Evolutionary conservation across 2,797 vertebrate species (phyloP).

Genomic region (Clamator glandarius): DNA sequence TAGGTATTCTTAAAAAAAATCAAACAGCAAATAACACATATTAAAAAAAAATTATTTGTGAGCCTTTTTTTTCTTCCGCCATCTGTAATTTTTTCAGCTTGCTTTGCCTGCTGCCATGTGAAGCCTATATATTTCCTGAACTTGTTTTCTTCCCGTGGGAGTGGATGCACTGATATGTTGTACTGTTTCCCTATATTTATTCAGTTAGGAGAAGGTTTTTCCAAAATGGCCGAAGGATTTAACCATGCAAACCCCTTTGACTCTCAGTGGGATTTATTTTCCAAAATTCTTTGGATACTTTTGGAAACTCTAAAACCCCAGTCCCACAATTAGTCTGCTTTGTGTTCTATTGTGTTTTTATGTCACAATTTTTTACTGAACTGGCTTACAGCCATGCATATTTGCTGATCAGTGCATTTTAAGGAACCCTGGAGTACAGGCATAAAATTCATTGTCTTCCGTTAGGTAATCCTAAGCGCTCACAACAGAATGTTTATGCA

Average conservation of each 20-base stretch:
- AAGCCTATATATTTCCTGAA: background rate
- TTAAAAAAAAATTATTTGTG: background rate
- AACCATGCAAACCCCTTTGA: background rate
- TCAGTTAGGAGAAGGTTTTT: background rate
- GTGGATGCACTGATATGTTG: background rate
- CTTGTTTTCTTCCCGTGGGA: background rate
- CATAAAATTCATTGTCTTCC: background rate
- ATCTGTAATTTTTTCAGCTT: background rate
- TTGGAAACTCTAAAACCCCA: background rate
- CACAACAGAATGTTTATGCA: background rate
- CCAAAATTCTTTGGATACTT: background rate
- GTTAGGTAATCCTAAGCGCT: background rate
- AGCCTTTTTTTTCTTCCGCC: background rate
- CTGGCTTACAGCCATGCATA: background rate
- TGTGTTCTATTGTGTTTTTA: background rate
- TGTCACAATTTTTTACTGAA: background rate
- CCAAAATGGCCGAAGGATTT: background rate
- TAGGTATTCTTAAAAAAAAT: background rate
- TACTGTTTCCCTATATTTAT: background rate
- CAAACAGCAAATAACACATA: background rate
- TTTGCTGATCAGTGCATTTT: background rate
- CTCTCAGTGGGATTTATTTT: background rate
- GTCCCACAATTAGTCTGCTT: background rate
- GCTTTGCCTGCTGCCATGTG: background rate
- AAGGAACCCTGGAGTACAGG: background rate